A percentile compares a stretch with the other conserved stretches of the same genome.
phyloP scores from a whole-genome alignment of 2,113 vertebrate species.

The Pseudopipra pipra region DNA sequence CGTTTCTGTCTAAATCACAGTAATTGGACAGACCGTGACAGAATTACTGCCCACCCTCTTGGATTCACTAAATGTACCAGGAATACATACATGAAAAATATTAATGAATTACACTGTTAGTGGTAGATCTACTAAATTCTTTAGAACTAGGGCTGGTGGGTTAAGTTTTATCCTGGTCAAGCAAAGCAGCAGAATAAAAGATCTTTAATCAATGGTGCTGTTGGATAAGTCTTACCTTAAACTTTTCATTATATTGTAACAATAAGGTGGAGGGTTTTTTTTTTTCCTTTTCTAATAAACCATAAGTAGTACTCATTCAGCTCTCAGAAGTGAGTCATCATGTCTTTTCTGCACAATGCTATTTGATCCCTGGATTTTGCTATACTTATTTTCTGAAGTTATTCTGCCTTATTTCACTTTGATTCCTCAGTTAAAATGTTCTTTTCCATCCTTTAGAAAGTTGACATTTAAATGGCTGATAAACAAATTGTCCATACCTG shows the following conservation, averaged over 20 bases:
- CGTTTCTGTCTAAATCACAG: neutral
- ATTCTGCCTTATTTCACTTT: neutral
- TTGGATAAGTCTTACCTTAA: neutral
- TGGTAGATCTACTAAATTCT: neutral
- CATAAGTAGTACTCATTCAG: neutral
- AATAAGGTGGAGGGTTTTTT: accelerated
- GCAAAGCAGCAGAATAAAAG: neutral
- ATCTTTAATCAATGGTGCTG: neutral
- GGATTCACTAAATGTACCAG: neutral
- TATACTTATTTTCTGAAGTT: neutral
- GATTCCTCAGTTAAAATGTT: constrained; percentile 7
- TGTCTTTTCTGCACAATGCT: neutral
- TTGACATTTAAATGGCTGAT: neutral
- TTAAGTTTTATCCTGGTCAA: neutral
- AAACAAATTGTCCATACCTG: constrained; percentile 30
- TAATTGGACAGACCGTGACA: neutral
- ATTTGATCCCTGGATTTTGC: neutral
- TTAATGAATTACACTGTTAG: neutral
- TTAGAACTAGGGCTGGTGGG: neutral
- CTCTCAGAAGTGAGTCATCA: neutral
- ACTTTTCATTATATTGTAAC: neutral
- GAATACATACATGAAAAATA: neutral
- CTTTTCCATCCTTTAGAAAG: neutral
- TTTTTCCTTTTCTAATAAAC: neutral
- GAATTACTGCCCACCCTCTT: neutral